These are phyloP conservation scores for Agrotis ipsilon DNA, from an alignment of 2,888 invertebrate species.

Conservation along the genomic window DNA sequence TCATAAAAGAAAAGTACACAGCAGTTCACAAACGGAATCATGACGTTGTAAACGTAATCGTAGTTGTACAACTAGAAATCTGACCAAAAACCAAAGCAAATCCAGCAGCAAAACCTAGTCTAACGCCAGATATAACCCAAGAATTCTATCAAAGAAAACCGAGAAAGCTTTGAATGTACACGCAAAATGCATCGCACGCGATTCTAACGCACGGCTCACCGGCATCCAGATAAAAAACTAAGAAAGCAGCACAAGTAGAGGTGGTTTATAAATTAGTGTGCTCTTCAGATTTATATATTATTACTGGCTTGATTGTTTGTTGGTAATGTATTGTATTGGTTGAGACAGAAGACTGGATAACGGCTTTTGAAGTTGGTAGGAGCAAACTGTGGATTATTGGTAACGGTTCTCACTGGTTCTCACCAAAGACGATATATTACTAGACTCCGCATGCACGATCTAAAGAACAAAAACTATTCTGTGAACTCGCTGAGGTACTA, in stretches of 20 bases:
- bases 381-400: too few species aligned
- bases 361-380: background rate
- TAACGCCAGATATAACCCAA: slow-evolving; percentile 47
- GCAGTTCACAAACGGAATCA: too few species aligned
- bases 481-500: too few species aligned
- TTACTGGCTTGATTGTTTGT: slow-evolving; percentile 37
- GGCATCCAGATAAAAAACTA: slow-evolving; percentile 69
- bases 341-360: background rate
- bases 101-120: slow-evolving; percentile 35
- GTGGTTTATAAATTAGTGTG: slow-evolving; percentile 63
- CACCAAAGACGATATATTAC: too few species aligned
- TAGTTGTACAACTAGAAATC: background rate
- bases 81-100: slow-evolving; percentile 5
- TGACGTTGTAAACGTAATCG: background rate
- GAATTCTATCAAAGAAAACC: slow-evolving; percentile 65
- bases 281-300: slow-evolving; percentile 44
- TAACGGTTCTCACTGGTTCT: too few species aligned
- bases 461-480: too few species aligned
- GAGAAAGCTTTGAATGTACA: slow-evolving; percentile 66
- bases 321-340: slow-evolving; percentile 37
- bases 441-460: too few species aligned
- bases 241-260: slow-evolving; percentile 64
- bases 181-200: slow-evolving; percentile 67
- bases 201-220: slow-evolving; percentile 58
- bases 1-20: background rate